Evolutionary conservation across 2,797 vertebrate species (phyloP), one percentile per base, ranked within the genome.

Genomic region (Setipinna tenuifilis): DNA sequence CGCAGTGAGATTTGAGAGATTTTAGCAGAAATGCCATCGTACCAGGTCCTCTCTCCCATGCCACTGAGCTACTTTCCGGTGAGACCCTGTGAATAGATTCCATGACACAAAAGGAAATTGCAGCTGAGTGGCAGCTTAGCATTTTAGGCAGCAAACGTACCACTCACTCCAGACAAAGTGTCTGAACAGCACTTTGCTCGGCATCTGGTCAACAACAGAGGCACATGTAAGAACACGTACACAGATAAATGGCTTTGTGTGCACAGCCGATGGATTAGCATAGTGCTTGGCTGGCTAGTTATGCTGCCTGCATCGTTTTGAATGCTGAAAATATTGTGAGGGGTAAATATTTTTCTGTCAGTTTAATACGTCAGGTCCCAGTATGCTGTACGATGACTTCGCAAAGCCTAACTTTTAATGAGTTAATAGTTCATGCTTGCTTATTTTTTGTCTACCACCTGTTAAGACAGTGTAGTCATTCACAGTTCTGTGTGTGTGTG

Each of bases 201-300:
- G 28, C 68, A 75, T 75, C 35, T 78, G 71, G 71, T 78, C 71
- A 78, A 78, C 71, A 78, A 44, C 41, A 44, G 16, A 21, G 19
- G 35, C 71, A 78, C 71, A 78, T 78, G 71, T 78, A 78, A 17
- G 71, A 78, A 78, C 71, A 78, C 41, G 17, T 19, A 19, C 17
- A 44, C 71, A 41, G 71, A 78, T 44, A 19, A 44, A 78, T 78
- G 71, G 35, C 71, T 78, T 78, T 78, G 71, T 78, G 35, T 78
- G 41, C 17, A 6, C 71, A 41, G 71, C 71, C 31, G 16, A 44
- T 78, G 71, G 71, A 78, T 78, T 78, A 44, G 71, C 71, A 78
- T 78, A 78, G 16, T 44, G 71, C 71, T 78, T 78, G 71, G 35
- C 71, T 78, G 71, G 71, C 31, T 41, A 44, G 71, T 41, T 78